Evolutionary conservation across 2,888 invertebrate species (phyloP), one percentile per base, ranked within the genome.

Genomic region (Scaptomyza reducta): DNA sequence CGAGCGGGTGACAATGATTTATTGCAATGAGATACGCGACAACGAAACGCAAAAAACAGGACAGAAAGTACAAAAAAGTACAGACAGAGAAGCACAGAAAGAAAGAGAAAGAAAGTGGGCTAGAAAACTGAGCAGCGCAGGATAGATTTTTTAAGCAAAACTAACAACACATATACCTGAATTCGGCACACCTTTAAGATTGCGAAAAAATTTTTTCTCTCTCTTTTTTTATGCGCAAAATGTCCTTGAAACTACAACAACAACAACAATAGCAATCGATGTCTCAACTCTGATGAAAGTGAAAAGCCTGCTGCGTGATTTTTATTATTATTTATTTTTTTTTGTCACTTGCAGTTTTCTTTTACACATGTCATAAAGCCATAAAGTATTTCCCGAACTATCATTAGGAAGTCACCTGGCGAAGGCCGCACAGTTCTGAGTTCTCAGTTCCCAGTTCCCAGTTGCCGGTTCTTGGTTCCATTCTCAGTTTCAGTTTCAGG

Each of bases 1-100:
- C 81, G 77, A 85, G 89, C 89, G 90, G 87, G 88, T 90, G 90
- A 90, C 90, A 90, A 90, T 90, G 90, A 90, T 90, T 90, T 90
- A 90, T 90, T 81, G 83, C 87, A 78, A 87, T 79, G 81, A 90
- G 89, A 90, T 90, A 90, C 77, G 85, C 89, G 89, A 89, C 89
- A 88, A 88, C 79, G 73, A 88, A 40, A 80, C 74, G 76, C 80
- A 83, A 84, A 82, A 82, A 83, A 84, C 84, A 84, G 82, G 75
- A 66, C 73, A 54, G 31, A 58, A 73, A 70, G n/a, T 42, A 69
- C 38, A 67, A 77, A 72, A 79, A 70, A 74, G 47, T 44, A 59
- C 53, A 68, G 55, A 64, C 46, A 35, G 44, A 49, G 44, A 54
- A 16, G 13, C 9, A 57, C 10, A 46, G 45, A 60, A 51, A 55